These are phyloP conservation scores for Tetragnatha versicolor DNA, from an alignment of 1,140 invertebrate genomes.

Conservation along the genomic window DNA sequence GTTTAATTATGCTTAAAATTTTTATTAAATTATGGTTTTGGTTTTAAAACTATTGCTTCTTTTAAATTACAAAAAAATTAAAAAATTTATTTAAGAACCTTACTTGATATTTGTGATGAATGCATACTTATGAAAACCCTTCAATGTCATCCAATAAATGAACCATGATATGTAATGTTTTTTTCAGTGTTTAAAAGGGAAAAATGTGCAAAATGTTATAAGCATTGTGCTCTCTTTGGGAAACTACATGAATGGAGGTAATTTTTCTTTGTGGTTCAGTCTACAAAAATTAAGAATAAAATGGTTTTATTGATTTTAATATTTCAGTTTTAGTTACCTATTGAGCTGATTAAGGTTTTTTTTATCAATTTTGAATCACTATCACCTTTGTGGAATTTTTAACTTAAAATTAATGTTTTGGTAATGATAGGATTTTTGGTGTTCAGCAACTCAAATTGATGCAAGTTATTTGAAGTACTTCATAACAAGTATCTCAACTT, in stretches of 20 bases:
- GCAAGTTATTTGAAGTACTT: neutral
- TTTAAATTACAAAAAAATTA: neutral
- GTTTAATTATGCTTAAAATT: too few species aligned
- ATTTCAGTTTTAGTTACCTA: too few species aligned
- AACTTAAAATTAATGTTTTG: too few species aligned
- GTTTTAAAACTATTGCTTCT: too few species aligned
- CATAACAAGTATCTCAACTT: neutral
- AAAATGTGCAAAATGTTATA: slow-evolving; percentile 81
- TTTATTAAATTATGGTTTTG: too few species aligned
- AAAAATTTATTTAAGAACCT: neutral
- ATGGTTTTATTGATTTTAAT: too few species aligned
- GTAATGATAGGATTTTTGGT: too few species aligned
- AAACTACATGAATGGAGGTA: slow-evolving; percentile 97
- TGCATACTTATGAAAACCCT: neutral
- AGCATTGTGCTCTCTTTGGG: slow-evolving; percentile 89
- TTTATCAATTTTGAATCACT: too few species aligned
- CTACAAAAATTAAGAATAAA: too few species aligned
- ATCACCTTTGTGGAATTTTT: too few species aligned
- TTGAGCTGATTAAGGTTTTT: too few species aligned
- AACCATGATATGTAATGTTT: too few species aligned
- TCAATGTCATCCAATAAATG: neutral
- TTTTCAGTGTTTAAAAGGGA: slow-evolving; percentile 76
- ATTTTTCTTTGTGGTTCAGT: slow-evolving; percentile 4
- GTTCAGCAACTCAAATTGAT: neutral
- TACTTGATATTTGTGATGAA: neutral